phyloP scores from a whole-genome alignment of 2,888 invertebrate genomes.

The Drosophila acutilabella region DNA sequence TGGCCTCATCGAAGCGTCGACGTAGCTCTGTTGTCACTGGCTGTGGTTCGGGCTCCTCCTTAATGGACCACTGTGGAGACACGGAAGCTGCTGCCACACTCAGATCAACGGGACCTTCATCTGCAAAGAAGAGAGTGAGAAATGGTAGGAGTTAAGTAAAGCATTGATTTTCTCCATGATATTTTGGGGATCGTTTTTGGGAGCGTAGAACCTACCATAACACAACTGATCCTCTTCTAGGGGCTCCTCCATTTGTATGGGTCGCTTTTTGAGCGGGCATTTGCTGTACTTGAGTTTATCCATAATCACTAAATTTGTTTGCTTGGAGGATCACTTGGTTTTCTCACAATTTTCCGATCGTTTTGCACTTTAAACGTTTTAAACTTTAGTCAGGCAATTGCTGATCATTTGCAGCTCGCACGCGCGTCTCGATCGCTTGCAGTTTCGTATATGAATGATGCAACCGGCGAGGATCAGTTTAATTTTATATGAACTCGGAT shows the following conservation, averaged over 20 bases:
- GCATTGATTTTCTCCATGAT: neutral
- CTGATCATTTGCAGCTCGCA: slow-evolving; percentile 52
- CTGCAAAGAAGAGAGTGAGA: slow-evolving; percentile 40
- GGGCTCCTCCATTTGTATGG: slow-evolving; percentile 71
- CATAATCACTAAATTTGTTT: slow-evolving; percentile 52
- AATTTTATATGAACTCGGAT: slow-evolving; percentile 78
- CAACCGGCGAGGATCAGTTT: slow-evolving; percentile 78
- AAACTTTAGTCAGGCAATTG: slow-evolving; percentile 43
- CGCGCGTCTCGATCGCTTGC: slow-evolving; percentile 71
- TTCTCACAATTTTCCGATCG: slow-evolving; percentile 14
- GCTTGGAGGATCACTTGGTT: slow-evolving; percentile 15
- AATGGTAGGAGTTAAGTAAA: neutral
- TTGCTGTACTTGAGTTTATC: slow-evolving; percentile 84
- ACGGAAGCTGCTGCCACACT: slow-evolving; percentile 75
- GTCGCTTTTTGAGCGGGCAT: slow-evolving; percentile 84
- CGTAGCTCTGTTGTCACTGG: slow-evolving; percentile 59
- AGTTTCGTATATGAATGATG: slow-evolving; percentile 81
- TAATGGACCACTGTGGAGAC: slow-evolving; percentile 41
- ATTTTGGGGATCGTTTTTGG: neutral
- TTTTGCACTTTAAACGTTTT: slow-evolving; percentile 25
- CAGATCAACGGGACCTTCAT: slow-evolving; percentile 83
- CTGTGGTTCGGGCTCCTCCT: slow-evolving; percentile 48
- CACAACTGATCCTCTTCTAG: slow-evolving; percentile 60
- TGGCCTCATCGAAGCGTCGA: slow-evolving; percentile 61
- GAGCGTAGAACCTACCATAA: slow-evolving; percentile 65